Conservation (phyloP, 2,113 vertebrate genomes). For the Hippocampus zosterae region DNA sequence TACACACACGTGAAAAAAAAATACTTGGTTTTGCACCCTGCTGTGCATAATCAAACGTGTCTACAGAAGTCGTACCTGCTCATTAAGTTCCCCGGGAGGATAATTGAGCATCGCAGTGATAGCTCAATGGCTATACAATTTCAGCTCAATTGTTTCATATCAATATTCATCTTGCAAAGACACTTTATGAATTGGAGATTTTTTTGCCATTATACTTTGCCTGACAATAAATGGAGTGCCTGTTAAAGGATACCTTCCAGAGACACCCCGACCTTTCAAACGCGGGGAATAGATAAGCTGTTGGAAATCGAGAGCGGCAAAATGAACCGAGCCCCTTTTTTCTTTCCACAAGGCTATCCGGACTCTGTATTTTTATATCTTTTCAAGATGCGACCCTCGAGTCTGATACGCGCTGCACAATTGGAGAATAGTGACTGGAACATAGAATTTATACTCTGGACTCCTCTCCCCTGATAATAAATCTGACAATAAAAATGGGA, state of each 20-base stretch:
- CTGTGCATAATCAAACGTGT: neutral
- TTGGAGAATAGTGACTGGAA: constrained; percentile 18
- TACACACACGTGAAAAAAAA: neutral
- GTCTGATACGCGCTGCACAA: constrained; percentile 9
- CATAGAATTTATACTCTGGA: constrained; percentile 1
- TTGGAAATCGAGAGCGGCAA: constrained; percentile 11
- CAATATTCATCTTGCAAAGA: constrained; percentile 19
- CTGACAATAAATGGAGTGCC: constrained; percentile 11
- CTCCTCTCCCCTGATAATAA: constrained; percentile 32
- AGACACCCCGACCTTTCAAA: constrained; percentile 17
- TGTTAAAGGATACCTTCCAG: constrained; percentile 20
- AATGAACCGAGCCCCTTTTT: constrained; percentile 9
- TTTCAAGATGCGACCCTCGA: constrained; percentile 23
- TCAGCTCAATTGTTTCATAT: constrained; percentile 37
- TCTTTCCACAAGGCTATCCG: constrained; percentile 21
- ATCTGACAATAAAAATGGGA: constrained; percentile 27
- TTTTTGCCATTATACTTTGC: constrained; percentile 19
- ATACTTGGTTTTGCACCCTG: neutral
- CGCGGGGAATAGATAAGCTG: constrained; percentile 13
- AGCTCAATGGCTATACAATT: constrained; percentile 33
- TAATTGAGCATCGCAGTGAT: constrained; percentile 30
- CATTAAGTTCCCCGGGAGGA: constrained; percentile 23
- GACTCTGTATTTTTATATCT: constrained; percentile 13
- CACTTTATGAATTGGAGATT: constrained; percentile 41
- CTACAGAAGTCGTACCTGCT: constrained; percentile 21